phyloP scores from a whole-genome alignment of 2,888 invertebrate species.

The Ptychoptera albimana region DNA sequence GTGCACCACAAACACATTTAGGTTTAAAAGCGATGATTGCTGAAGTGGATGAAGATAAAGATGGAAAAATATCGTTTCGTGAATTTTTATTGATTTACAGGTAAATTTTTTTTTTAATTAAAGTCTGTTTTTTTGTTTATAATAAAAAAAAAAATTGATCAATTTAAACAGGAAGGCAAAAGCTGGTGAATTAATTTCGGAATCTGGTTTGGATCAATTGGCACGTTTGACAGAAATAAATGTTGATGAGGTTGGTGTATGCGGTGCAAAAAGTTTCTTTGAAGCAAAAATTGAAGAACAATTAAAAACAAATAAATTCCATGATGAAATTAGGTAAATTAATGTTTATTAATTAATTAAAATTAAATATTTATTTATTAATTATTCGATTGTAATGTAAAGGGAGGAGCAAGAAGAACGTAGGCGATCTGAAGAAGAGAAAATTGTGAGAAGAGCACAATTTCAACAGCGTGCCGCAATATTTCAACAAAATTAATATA shows the following conservation, averaged over 20 bases:
- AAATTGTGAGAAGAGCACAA: constrained; percentile 58
- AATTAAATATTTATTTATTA: not conserved
- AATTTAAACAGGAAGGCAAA: constrained; percentile 63
- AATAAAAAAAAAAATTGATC: constrained; percentile 11
- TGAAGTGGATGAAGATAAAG: constrained; percentile 75
- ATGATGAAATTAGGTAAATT: constrained; percentile 61
- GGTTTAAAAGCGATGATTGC: constrained; percentile 90
- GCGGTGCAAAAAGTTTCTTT: constrained; percentile 89
- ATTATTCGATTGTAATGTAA: not conserved
- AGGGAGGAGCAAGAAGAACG: constrained; percentile 82
- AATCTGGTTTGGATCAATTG: constrained; percentile 73
- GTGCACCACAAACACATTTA: constrained; percentile 90
- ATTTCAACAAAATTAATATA: constrained; percentile 43
- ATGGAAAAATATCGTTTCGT: constrained; percentile 77
- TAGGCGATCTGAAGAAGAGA: constrained; percentile 68
- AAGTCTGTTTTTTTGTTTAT: not conserved
- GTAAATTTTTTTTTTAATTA: constrained; percentile 16
- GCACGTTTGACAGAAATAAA: constrained; percentile 81
- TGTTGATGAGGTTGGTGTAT: constrained; percentile 87
- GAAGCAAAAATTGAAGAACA: constrained; percentile 90
- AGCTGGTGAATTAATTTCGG: constrained; percentile 73
- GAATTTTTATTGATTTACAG: constrained; percentile 68
- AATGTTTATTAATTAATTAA: too few species aligned
- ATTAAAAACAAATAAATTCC: constrained; percentile 70
- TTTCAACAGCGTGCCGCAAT: constrained; percentile 82